Evolutionary conservation across 2,888 invertebrate genomes (phyloP).

Genomic region (Athalia cordata): DNA sequence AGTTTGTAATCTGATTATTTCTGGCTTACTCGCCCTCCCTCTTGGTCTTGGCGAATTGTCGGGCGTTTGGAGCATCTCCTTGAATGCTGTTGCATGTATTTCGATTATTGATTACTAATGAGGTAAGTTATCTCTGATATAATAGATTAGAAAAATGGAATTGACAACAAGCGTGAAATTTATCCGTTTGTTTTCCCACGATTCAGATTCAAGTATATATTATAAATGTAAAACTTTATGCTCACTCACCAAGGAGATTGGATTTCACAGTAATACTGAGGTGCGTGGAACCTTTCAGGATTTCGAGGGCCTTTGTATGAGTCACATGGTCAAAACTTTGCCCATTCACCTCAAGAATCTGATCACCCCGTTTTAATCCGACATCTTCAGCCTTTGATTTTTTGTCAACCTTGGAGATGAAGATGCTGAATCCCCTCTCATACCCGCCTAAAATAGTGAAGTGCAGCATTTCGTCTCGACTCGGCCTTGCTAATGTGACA

Average conservation of each 20-base stretch:
- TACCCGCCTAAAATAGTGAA: slow-evolving; percentile 96
- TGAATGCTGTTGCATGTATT: slow-evolving; percentile 74
- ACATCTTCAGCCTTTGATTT: slow-evolving; percentile 96
- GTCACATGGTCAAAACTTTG: slow-evolving; percentile 96
- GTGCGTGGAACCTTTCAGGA: slow-evolving; percentile 95
- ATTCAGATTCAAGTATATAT: neutral
- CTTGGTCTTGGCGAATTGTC: slow-evolving; percentile 88
- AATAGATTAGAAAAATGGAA: too few species aligned
- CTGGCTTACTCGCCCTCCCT: slow-evolving; percentile 74
- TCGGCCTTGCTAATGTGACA: slow-evolving; percentile 93
- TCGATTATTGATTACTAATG: neutral
- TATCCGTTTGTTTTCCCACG: neutral
- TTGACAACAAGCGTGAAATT: neutral
- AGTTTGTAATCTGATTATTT: slow-evolving; percentile 74
- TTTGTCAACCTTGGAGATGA: slow-evolving; percentile 95
- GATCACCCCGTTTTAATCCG: slow-evolving; percentile 97
- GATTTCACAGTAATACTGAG: slow-evolving; percentile 97
- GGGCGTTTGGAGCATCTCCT: slow-evolving; percentile 84
- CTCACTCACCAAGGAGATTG: slow-evolving; percentile 85
- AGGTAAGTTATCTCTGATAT: neutral
- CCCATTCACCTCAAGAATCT: slow-evolving; percentile 98
- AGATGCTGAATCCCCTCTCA: slow-evolving; percentile 94
- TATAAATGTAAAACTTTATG: slow-evolving; percentile 4
- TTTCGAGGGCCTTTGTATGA: slow-evolving; percentile 93
- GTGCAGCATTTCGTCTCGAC: slow-evolving; percentile 93